Evolutionary conservation across 2,888 invertebrate species (phyloP).

Genomic region (Adelognathus sp.): DNA sequence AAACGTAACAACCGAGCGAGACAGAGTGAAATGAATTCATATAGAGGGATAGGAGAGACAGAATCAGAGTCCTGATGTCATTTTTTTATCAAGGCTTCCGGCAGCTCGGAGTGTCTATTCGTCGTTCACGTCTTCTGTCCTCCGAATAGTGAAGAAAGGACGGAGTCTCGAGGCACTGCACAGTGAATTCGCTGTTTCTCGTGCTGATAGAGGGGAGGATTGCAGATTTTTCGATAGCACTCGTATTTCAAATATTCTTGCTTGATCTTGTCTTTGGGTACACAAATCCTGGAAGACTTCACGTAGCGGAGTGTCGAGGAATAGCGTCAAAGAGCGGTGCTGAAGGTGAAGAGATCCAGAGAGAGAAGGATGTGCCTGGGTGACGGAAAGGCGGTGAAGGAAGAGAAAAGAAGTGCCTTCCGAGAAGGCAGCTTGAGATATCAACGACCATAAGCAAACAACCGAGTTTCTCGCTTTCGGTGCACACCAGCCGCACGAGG

Average conservation of each 20-base stretch:
- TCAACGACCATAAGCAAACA: conserved; percentile 57
- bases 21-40: neutral
- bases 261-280: neutral
- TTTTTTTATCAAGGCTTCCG: conserved; percentile 51
- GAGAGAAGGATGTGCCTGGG: neutral
- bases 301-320: neutral
- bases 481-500: conserved; percentile 55
- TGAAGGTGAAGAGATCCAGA: neutral
- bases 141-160: no score
- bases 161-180: no score
- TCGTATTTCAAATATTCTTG: neutral
- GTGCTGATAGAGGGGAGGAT: neutral
- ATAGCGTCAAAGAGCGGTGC: conserved; percentile 5
- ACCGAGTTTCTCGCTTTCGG: conserved; percentile 34
- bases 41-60: neutral
- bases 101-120: conserved; percentile 30
- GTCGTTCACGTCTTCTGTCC: no score
- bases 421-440: conserved; percentile 64
- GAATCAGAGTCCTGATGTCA: conserved; percentile 40
- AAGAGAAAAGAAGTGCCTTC: conserved; percentile 45
- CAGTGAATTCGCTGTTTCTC: neutral
- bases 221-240: neutral
- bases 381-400: neutral
- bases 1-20: conserved; percentile 27
- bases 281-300: neutral